Conservation (phyloP, 2,888 invertebrate species). For the Azorinus chamasolen region DNA sequence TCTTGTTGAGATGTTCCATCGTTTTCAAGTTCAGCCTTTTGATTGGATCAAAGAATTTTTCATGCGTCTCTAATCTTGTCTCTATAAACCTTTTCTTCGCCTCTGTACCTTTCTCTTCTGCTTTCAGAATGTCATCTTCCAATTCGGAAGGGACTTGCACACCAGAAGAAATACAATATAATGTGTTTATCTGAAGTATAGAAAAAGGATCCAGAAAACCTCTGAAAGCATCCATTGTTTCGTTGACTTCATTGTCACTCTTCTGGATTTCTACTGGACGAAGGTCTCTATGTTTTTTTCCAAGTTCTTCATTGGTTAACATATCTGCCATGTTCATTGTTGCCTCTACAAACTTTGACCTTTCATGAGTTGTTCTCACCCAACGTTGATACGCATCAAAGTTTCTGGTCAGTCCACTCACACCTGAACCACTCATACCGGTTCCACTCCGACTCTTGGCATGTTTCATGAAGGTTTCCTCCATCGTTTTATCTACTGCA, state of each 20-base stretch:
- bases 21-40: too few species aligned
- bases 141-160: too few species aligned
- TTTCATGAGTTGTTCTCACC: conserved; percentile 40
- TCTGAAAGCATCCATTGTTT: conserved; percentile 40
- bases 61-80: background rate
- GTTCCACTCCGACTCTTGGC: too few species aligned
- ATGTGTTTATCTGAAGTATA: conserved; percentile 26
- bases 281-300: conserved; percentile 44
- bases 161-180: conserved; percentile 34
- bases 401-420: too few species aligned
- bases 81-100: conserved; percentile 30
- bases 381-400: conserved; percentile 63
- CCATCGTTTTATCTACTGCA: conserved; percentile 64
- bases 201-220: conserved; percentile 57
- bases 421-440: too few species aligned
- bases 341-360: conserved; percentile 31
- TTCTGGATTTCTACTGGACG: conserved; percentile 52
- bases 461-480: too few species aligned
- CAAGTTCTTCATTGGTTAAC: conserved; percentile 39
- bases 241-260: conserved; percentile 33
- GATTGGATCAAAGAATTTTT: background rate
- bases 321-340: conserved; percentile 45
- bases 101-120: conserved; percentile 11
- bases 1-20: too few species aligned
- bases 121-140: conserved; percentile 14